Evolutionary conservation across 2,888 invertebrate species (phyloP), one percentile per base, ranked within the genome.

Genomic region (Drosophila subsilvestris): DNA sequence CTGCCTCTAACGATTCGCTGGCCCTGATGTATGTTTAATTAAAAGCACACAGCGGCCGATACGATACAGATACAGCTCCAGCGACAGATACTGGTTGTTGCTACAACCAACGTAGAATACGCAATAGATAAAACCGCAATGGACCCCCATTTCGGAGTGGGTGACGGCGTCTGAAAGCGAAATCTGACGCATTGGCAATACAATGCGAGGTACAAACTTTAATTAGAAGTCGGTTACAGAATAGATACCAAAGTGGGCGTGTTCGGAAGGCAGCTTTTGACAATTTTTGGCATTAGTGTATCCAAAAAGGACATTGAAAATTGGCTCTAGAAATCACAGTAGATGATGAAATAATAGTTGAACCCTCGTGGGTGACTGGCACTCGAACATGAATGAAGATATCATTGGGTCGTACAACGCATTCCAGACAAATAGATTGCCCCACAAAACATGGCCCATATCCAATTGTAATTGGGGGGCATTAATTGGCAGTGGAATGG

Each of bases 1-100:
- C 29, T 10, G 55, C 25, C 25, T 25, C 53, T 53, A 53, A 42
- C 25, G 25, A 25, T 78, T 67, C 75, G 68, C 62, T 69, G 75
- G 55, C 78, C 48, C 61, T 69, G 80, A 75, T 75, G 84, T 80
- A 67, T 86, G 81, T 83, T 83, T 83, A 83, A 83, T 83, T 83
- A 83, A 86, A 79, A 84, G 63, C 83, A 53, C 73, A 72, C 70
- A 74, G 59, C 65, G 49, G 43, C 29, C 48, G 20, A 53, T 56
- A 58, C 53, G 43, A 42, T 49, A 57, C 53, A 25, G 22, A 4
- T 5, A 25, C 25, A 25, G 25, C 6, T 25, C 5, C 5, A 14
- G 59, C 48, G 54, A 58, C 50, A 42, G 44, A 44, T 48, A 57
- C 49, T 63, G 65, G 45, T 62, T 2, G 14, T 17, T 22, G 17